Evolutionary conservation across 2,888 invertebrate species (phyloP), one percentile per base, ranked within the genome.

Genomic region (Dryocosmus kuriphilus): DNA sequence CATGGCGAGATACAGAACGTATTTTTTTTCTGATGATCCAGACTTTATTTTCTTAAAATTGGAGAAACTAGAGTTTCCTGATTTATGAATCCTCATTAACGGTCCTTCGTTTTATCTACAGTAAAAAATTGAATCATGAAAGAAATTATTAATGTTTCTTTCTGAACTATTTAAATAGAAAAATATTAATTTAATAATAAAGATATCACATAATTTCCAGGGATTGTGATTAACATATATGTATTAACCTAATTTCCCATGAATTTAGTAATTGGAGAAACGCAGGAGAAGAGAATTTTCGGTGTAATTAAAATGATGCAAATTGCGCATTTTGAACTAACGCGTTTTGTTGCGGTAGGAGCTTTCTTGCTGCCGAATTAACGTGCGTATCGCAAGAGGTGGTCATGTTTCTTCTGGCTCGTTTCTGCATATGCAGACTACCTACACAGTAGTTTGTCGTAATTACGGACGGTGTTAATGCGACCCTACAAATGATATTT

Each of bases 381-480:
- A 46, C 16, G 27, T 46, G 67, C 67, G 41, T 46, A 67, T 67
- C 11, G 41, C 16, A 46, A 46, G 67, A 41, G 67, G 41, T 16
- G 65, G 41, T 67, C 65, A 67, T 67, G 41, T 46, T 67, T 67
- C 46, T 67, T 67, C 46, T 67, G 67, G 19, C 46, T 46, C 8
- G 67, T 67, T 67, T 46, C 16, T 41, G 30, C 27, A 19, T 41
- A 67, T 46, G 27, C 41, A 46, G 22, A 38, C 16, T n/a, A 65
- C 24, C 35, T 35, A 65, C 16, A 24, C 79, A 41, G 2, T 51
- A 74, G 67, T 81, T 78, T 76, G 67, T 75, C 16, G 61, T 81
- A 80, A 82, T 81, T 82, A 80, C 74, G 61, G 55, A 57, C 65
- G 75, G 78, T 79, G 75, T 82, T 82, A 81, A 82, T 81, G 77